These are phyloP conservation scores for Dromaius novaehollandiae DNA, from an alignment of 2,113 vertebrate genomes.

Conservation along the genomic window DNA sequence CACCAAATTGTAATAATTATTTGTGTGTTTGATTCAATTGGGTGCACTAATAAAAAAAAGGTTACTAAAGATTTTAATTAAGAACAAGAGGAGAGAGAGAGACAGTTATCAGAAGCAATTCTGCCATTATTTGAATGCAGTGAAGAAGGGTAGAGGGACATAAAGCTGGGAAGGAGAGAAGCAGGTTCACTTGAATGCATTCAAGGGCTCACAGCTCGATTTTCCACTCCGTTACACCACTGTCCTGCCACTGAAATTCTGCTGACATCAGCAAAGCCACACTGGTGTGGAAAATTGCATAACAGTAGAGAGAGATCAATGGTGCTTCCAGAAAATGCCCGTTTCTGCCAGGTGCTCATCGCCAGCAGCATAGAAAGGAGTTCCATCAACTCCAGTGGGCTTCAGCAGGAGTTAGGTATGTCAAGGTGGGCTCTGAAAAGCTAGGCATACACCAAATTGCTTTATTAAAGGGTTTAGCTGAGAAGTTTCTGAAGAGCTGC, in stretches of 20 bases:
- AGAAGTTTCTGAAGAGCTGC: not conserved
- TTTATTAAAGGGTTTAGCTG: not conserved
- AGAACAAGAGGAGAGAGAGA: not conserved
- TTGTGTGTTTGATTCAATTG: conserved; percentile 23
- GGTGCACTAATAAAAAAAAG: not conserved
- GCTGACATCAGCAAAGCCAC: not conserved
- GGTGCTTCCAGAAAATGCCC: not conserved
- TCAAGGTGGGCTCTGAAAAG: not conserved
- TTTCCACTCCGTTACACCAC: not conserved
- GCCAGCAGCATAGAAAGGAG: not conserved
- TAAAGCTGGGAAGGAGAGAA: not conserved
- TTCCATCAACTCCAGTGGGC: fast-evolving
- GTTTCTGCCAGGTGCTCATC: not conserved
- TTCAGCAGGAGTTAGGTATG: fast-evolving
- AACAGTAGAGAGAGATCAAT: not conserved
- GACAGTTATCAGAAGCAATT: conserved; percentile 52
- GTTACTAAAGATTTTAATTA: conserved; percentile 16
- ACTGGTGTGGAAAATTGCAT: not conserved
- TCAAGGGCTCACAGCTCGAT: not conserved
- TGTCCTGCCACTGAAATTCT: not conserved
- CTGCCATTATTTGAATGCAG: conserved; percentile 15
- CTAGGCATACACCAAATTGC: not conserved
- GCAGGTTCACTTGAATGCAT: not conserved
- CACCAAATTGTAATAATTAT: not conserved
- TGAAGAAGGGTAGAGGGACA: conserved; percentile 19